Percentiles rank a stretch among this genome's conserved stretches.
Evolutionary conservation across 1,140 invertebrate genomes (phyloP).

Genomic region (Helicoverpa armigera): DNA sequence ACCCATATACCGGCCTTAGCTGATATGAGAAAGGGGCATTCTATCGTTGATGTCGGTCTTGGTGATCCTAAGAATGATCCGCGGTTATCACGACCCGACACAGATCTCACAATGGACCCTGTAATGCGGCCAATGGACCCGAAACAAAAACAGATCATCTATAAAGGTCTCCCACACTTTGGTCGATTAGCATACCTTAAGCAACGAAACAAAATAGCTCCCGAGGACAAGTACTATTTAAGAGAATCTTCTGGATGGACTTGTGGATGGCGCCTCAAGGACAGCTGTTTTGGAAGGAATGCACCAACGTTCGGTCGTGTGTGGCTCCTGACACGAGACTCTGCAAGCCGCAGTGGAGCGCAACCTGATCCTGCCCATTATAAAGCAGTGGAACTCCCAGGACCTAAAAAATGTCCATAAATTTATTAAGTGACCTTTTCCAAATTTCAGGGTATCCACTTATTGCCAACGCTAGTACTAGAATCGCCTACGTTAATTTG

Average conservation of each 20-base stretch:
- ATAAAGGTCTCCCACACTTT: conserved; percentile 58
- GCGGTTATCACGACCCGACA: conserved; percentile 53
- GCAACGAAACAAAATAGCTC: conserved; percentile 45
- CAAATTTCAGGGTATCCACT: no score
- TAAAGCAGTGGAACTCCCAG: conserved; percentile 7
- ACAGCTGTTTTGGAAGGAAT: conserved; percentile 53
- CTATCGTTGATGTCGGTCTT: conserved; percentile 58
- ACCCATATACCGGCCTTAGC: conserved; percentile 48
- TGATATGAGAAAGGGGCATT: conserved; percentile 56
- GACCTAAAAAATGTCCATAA: conserved; percentile 43
- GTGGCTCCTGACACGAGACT: conserved; percentile 48
- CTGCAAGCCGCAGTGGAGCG: conserved; percentile 57
- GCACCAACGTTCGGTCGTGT: conserved; percentile 46
- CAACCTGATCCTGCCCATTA: conserved; percentile 64
- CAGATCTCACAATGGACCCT: conserved; percentile 55
- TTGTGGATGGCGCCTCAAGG: conserved; percentile 61
- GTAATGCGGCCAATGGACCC: conserved; percentile 60
- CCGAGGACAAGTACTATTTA: conserved; percentile 63
- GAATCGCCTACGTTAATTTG: no score
- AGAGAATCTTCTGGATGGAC: conserved; percentile 52
- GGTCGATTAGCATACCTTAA: conserved; percentile 58
- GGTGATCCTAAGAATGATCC: conserved; percentile 62
- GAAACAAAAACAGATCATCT: conserved; percentile 54
- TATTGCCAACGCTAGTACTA: no score
- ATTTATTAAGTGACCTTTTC: no score